Base-by-base conservation (phyloP, 2,888 invertebrate genomes). In the Stenodera caucasica region DNA sequence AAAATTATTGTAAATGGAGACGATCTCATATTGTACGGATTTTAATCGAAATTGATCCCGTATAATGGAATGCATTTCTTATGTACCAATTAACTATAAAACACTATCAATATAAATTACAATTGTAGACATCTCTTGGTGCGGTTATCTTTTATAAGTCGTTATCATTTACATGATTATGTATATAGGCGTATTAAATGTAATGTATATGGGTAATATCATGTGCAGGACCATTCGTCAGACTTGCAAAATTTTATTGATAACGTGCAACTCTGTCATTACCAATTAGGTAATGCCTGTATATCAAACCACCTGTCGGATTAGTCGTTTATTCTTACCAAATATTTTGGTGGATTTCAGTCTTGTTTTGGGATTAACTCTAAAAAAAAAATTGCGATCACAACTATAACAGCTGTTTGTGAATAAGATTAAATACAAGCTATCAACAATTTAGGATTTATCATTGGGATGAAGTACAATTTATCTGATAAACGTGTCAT, bases 61-160 rank as follows among this genome's bases (percentile, higher is more conserved):
- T 23, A 49, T n/a, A n/a, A 50, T 53, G 69, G 70, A 69, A 69
- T 71, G 68, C 63, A 62, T 57, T 61, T 66, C 60, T 67, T 66
- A 59, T 66, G 70, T 69, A 66, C 69, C 70, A 72, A 71, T 72
- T 72, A 71, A 69, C 64, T 50, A 52, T 64, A 63, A 69, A 65
- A 65, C 66, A 60, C 55, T 65, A 57, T 59, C 57, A 53, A 56
- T 61, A 70, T 70, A 72, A 70, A 70, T 70, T 65, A 68, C 61
- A 30, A n/a, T 45, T 18, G 53, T 35, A 62, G 64, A 65, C 58
- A 59, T 60, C 58, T 60, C n/a, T 45, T 54, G 18, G 33, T 23
- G 14, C 51, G 60, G 30, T 60, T 59, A 59, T 55, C 51, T 51
- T 23, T 45, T 53, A 50, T 49, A 32, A 35, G 58, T 30, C 40